These are phyloP conservation scores for Cephalopachus bancanus DNA, from an alignment of 2,797 vertebrate species.

Conservation along the genomic window DNA sequence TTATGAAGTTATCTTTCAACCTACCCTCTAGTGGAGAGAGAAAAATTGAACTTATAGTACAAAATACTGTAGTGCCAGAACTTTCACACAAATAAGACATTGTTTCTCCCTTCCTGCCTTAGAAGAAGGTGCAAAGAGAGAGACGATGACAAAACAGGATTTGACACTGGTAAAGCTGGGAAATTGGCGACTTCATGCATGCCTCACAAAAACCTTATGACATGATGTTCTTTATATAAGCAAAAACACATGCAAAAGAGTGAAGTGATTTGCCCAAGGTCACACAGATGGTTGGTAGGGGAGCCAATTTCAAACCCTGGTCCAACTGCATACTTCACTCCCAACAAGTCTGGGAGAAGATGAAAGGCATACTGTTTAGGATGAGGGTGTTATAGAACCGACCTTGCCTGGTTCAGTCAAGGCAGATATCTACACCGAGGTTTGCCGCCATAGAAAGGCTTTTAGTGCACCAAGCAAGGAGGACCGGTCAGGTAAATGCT, in stretches of 20 bases:
- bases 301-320: neutral
- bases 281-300: neutral
- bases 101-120: neutral
- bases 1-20: neutral
- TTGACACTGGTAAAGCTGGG: neutral
- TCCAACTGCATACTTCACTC: neutral
- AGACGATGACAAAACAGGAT: neutral
- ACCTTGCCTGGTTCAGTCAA: no score
- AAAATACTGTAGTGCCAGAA: neutral
- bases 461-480: no score
- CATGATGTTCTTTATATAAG: neutral
- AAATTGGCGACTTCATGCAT: neutral
- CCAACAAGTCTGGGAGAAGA: neutral
- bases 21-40: neutral
- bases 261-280: neutral
- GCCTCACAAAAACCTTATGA: neutral
- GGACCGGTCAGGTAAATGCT: no score
- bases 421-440: no score
- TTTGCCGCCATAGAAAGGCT: no score
- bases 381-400: neutral
- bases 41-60: neutral
- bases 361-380: neutral
- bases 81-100: neutral
- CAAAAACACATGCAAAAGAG: constrained; percentile 1
- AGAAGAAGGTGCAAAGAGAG: neutral